These are phyloP conservation scores for Chrysopa pallens DNA, from an alignment of 1,140 invertebrate species.

Conservation along the genomic window DNA sequence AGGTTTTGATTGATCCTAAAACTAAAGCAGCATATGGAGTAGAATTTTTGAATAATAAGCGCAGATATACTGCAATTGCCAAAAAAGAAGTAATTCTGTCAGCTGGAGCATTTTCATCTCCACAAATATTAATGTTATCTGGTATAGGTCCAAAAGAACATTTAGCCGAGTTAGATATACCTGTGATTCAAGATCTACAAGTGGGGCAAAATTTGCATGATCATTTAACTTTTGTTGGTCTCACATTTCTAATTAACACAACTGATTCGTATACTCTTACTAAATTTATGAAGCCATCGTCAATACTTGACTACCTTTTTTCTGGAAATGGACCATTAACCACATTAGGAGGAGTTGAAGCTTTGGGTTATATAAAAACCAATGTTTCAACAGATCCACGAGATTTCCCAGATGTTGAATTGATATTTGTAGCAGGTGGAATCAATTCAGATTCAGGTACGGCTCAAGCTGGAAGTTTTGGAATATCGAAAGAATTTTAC, in stretches of 20 bases:
- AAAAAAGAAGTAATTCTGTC: conserved; percentile 38
- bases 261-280: conserved; percentile 16
- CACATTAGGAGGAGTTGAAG: conserved; percentile 30
- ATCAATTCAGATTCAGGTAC: background rate
- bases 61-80: conserved; percentile 19
- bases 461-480: background rate
- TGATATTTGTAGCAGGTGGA: conserved; percentile 22
- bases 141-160: conserved; percentile 50
- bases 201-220: conserved; percentile 36
- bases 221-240: conserved; percentile 29
- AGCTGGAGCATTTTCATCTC: conserved; percentile 37
- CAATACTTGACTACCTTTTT: conserved; percentile 23
- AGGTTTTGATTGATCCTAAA: conserved; percentile 13
- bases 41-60: conserved; percentile 20
- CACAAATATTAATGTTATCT: conserved; percentile 58
- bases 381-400: conserved; percentile 19
- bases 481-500: conserved; percentile 5
- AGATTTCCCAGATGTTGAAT: conserved; percentile 37
- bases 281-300: conserved; percentile 18
- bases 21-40: conserved; percentile 23
- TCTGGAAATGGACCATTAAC: conserved; percentile 25
- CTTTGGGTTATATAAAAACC: conserved; percentile 28
- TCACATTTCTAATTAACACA: conserved; percentile 23
- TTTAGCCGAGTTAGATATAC: conserved; percentile 37
- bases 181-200: conserved; percentile 25